These are phyloP conservation scores for Thera obeliscata DNA, from an alignment of 2,888 invertebrate genomes.

Conservation along the genomic window DNA sequence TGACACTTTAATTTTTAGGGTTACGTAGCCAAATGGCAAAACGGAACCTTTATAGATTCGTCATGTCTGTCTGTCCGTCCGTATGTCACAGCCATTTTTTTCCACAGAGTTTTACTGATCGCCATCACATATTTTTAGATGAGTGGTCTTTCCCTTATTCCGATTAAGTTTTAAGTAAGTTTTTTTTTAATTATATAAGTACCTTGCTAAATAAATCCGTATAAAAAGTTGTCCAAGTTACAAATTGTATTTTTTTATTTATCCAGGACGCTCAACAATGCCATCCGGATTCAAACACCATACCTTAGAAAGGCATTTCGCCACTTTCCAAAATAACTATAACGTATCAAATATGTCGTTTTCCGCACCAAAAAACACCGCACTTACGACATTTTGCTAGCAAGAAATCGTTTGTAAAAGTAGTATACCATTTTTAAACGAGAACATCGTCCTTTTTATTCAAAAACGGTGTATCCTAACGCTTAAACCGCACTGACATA, in stretches of 20 bases:
- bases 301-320: slow-evolving; percentile 39
- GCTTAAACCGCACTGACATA: slow-evolving; percentile 45
- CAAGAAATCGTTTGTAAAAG: slow-evolving; percentile 48
- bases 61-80: no score
- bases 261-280: slow-evolving; percentile 3
- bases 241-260: neutral
- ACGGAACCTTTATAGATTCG: no score
- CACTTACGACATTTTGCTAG: slow-evolving; percentile 50
- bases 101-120: no score
- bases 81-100: no score
- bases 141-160: no score
- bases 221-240: no score
- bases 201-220: no score
- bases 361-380: slow-evolving; percentile 26
- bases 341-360: slow-evolving; percentile 34
- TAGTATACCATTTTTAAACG: slow-evolving; percentile 73
- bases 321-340: slow-evolving; percentile 55
- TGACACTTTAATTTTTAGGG: no score
- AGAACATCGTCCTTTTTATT: slow-evolving; percentile 48
- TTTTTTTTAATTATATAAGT: no score
- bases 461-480: slow-evolving; percentile 56
- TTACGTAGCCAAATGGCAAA: no score
- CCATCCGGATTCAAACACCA: slow-evolving; percentile 25
- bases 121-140: no score
- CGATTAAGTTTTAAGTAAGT: no score